Base-by-base conservation (phyloP, 1,140 invertebrate genomes). In the Cryptotermes secundus region DNA sequence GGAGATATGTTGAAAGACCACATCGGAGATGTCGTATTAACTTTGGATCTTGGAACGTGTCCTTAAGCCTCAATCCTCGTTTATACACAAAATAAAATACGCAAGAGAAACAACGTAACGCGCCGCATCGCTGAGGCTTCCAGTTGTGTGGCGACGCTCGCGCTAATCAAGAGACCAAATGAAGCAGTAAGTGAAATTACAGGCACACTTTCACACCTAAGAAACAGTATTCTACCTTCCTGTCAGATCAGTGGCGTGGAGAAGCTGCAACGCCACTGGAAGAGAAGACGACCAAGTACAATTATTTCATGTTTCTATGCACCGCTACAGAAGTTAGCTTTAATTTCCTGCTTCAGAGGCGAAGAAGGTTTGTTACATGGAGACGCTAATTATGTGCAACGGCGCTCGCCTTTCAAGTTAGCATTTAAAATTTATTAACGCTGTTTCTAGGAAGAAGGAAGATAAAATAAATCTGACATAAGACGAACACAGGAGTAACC, bases 341-440 rank as follows among this genome's bases (percentile, higher is more conserved):
- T 72, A 72, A 72, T 72, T 72, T 72, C 59, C n/a, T 72, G 59
- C 59, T 72, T 72, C 59, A 72, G 31, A 72, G 59, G 7, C 59
- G 59, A 72, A 72, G 59, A 72, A 72, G 59, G 59, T 72, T 72
- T 72, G 59, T 72, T 72, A 72, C 59, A 72, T n/a, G 59, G 26
- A 72, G 3, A 72, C 59, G 59, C 31, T 72, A 72, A 72, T 72
- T 72, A 72, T 72, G 59, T 72, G 59, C 59, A 72, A 72, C 59
- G 59, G 59, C 26, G 31, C 9, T n/a, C 19, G n/a, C 14, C 59
- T 72, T 72, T 72, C 59, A 72, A 72, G 59, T 72, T 72, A 72
- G 59, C 59, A 72, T 72, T 72, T 72, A 72, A 72, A 72, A 72
- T 72, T 72, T 72, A 72, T 72, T 72, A 72, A 72, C n/a, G 59